Base-by-base conservation (phyloP, 2,888 invertebrate species). In the Noctua janthe region DNA sequence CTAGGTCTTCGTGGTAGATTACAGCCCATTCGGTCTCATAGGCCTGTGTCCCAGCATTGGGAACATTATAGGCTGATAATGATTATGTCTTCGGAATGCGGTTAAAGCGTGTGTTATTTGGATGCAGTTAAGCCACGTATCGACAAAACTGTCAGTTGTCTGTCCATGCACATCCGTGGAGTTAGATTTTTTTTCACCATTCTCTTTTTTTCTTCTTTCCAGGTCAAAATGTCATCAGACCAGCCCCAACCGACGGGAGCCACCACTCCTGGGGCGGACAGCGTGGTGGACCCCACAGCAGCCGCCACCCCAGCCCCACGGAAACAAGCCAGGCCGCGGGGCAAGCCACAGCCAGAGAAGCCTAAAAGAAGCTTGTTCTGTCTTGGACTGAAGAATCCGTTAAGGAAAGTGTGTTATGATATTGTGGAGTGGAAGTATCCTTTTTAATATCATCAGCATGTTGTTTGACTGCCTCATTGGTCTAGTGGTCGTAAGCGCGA, bases 391-490 rank as follows among this genome's bases (percentile, higher is more conserved):
- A 99, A 99, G 95, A 99, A 99, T 97, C 99, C 99, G 23, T 93
- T 99, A 84, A 98, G 99, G 90, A 99, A 99, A 95, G 97, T 99
- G 91, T 99, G 99, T 97, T 99, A 99, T 94, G 98, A 98, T 94
- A 98, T 99, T 91, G 99, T 99, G 83, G 99, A 99, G 97, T 99
- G 99, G 99, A 99, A 99, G 99, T 99, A 99, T 99, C 99, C 99
- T 99, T 99, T 98, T 97, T 13, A 86, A 35, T 62, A 7, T 29
- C 4, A 15, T 13, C 47, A 47, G 13, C 47, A 47, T 43, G 43
- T 43, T 43, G 43, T 43, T 43, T 43, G 43, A 43, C 43, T 43
- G 43, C 43, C 43, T 43, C 43, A 7, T 43, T 43, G 43, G 43
- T 43, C 7, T 43, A 43, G 43, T 43, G 7, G 43, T 43, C 43